phyloP scores from a whole-genome alignment of 2,113 vertebrate species.

The Pogonocichla stellata region DNA sequence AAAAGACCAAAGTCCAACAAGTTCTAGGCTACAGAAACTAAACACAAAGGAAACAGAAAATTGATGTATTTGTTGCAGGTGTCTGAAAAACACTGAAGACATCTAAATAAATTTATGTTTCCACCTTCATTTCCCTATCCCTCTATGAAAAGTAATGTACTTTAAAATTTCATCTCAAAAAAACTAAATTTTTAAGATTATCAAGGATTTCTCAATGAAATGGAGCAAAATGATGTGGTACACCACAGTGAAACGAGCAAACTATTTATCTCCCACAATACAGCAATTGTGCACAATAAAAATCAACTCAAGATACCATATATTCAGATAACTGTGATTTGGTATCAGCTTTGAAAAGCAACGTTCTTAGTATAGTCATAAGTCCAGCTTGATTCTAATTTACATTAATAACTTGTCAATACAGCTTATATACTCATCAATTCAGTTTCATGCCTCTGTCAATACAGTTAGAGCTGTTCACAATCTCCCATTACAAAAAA shows the following conservation, averaged over 20 bases:
- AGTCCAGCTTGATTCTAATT: not conserved
- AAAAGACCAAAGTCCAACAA: slow-evolving; percentile 1
- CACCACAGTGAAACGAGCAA: not conserved
- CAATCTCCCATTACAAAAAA: not conserved
- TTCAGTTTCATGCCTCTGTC: not conserved
- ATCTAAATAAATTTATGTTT: not conserved
- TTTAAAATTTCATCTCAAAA: not conserved
- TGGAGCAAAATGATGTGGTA: not conserved
- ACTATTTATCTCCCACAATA: not conserved
- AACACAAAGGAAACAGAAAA: not conserved
- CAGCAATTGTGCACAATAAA: not conserved
- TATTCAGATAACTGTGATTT: not conserved
- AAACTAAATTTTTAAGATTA: rapidly evolving
- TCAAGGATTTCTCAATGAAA: not conserved
- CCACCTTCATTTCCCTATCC: not conserved
- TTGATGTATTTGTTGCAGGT: not conserved
- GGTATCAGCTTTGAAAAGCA: not conserved
- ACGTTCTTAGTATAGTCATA: rapidly evolving
- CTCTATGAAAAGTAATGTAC: not conserved
- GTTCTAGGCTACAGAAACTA: not conserved
- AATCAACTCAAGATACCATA: not conserved
- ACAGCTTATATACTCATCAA: not conserved
- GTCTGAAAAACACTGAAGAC: not conserved
- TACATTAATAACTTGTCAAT: not conserved
- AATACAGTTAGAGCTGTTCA: not conserved